These are phyloP conservation scores for Neodiprion virginianus DNA, from an alignment of 1,140 invertebrate genomes.

Conservation along the genomic window DNA sequence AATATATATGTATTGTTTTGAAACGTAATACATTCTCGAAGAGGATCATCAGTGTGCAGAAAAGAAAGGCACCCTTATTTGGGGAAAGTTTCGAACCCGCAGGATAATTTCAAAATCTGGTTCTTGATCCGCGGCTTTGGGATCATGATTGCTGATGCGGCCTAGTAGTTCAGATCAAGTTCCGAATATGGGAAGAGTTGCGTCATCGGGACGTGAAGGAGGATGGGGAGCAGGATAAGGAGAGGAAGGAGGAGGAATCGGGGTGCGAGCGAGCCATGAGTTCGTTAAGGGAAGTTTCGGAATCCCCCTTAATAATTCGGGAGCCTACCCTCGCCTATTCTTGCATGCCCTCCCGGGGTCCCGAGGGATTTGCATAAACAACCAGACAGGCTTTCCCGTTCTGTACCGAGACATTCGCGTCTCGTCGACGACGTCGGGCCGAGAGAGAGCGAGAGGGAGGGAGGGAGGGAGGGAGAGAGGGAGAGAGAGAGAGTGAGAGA, in stretches of 20 bases:
- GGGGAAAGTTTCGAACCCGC: too few relatives aligned
- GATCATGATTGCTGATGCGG: too few relatives aligned
- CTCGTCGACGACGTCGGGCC: background rate
- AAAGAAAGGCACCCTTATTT: too few relatives aligned
- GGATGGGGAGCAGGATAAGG: background rate
- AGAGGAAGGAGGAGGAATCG: background rate
- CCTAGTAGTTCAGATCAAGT: too few relatives aligned
- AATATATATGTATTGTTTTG: too few relatives aligned
- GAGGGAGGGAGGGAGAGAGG: background rate
- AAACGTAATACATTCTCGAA: too few relatives aligned
- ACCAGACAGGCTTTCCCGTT: background rate
- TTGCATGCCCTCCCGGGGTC: background rate
- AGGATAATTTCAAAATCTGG: too few relatives aligned
- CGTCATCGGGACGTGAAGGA: background rate
- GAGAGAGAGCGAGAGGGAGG: background rate
- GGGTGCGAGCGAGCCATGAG: background rate
- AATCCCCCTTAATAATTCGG: too few relatives aligned
- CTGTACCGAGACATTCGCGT: background rate
- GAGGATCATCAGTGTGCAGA: too few relatives aligned
- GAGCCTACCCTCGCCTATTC: background rate
- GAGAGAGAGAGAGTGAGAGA: background rate
- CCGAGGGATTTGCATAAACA: slow-evolving; percentile 6
- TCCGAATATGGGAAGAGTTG: too few relatives aligned
- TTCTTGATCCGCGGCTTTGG: too few relatives aligned
- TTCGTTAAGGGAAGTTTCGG: background rate